These are phyloP conservation scores for Drosophila funebris DNA, from an alignment of 1,140 invertebrate genomes.

Conservation along the genomic window DNA sequence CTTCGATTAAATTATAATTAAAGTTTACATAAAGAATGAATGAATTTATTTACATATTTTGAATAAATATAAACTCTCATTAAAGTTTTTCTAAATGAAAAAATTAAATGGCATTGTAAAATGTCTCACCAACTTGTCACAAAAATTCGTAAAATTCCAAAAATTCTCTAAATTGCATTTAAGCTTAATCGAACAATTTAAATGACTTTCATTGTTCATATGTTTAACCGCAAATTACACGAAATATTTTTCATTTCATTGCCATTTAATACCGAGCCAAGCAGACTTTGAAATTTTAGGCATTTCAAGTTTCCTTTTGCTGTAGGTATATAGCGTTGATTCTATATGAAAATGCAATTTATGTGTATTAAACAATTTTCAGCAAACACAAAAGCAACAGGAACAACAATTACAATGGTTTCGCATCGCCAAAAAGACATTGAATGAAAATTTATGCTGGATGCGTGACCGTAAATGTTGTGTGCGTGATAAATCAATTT, in stretches of 20 bases:
- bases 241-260: constrained; percentile 33
- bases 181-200: constrained; percentile 17
- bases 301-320: neutral
- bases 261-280: constrained; percentile 12
- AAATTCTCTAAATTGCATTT: constrained; percentile 3
- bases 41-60: too few relatives aligned
- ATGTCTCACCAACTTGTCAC: neutral
- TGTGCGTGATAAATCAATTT: constrained; percentile 81
- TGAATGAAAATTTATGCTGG: constrained; percentile 80
- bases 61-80: too few relatives aligned
- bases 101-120: neutral
- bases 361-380: constrained; percentile 74
- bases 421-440: constrained; percentile 66
- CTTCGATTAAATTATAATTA: too few relatives aligned
- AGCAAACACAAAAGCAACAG: constrained; percentile 35
- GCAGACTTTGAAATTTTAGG: neutral
- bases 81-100: neutral
- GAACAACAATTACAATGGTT: constrained; percentile 34
- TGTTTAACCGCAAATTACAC: constrained; percentile 34
- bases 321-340: neutral
- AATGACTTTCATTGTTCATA: constrained; percentile 18
- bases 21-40: too few relatives aligned
- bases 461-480: constrained; percentile 80
- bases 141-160: neutral
- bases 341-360: constrained; percentile 72